phyloP scores from a whole-genome alignment of 2,888 invertebrate genomes.

The Mechanitis mazaeus region DNA sequence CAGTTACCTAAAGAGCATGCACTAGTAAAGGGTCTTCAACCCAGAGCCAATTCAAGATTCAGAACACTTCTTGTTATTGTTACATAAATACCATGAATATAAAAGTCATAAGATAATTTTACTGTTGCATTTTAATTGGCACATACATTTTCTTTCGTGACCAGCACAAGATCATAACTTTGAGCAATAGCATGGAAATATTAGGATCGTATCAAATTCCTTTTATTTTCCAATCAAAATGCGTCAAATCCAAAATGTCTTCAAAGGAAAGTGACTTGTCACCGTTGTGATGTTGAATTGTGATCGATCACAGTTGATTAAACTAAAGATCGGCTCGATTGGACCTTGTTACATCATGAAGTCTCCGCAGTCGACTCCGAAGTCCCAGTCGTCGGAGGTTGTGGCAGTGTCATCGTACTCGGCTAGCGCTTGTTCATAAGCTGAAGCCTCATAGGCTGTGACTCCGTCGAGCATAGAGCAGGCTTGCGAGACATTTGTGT shows the following conservation, averaged over 20 bases:
- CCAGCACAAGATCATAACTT: conserved; percentile 48
- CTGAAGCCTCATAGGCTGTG: conserved; percentile 78
- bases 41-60: conserved; percentile 21
- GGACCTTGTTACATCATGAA: conserved; percentile 77
- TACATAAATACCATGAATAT: conserved; percentile 25
- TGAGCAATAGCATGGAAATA: conserved; percentile 36
- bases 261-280: not conserved
- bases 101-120: conserved; percentile 48
- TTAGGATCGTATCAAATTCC: conserved; percentile 8
- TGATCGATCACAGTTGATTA: conserved; percentile 4
- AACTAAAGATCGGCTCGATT: conserved; percentile 8
- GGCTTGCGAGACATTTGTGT: conserved; percentile 78
- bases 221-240: conserved; percentile 6
- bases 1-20: conserved; percentile 63
- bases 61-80: conserved; percentile 22
- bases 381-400: conserved; percentile 80
- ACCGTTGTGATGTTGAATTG: not conserved
- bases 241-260: conserved; percentile 19
- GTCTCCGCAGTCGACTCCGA: conserved; percentile 83
- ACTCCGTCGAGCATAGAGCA: conserved; percentile 75
- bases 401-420: conserved; percentile 74
- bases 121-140: conserved; percentile 44
- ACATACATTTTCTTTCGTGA: conserved; percentile 46
- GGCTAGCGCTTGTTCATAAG: conserved; percentile 77
- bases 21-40: conserved; percentile 40